These are phyloP conservation scores for Callocephalon fimbriatum DNA, from an alignment of 2,113 vertebrate species.

Conservation along the genomic window DNA sequence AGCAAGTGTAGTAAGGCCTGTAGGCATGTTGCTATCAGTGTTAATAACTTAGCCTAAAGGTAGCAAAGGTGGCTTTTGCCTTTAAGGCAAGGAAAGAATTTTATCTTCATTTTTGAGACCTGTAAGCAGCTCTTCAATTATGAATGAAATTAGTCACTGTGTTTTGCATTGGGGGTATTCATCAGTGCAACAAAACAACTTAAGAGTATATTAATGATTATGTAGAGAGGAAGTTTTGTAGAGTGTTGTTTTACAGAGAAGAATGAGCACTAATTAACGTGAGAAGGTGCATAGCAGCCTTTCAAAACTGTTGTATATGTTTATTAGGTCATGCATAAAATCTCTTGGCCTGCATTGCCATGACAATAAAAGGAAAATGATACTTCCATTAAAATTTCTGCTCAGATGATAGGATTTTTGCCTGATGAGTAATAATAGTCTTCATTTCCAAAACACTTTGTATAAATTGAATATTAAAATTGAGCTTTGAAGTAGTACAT, in stretches of 20 bases:
- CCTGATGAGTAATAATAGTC: not conserved
- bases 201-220: not conserved
- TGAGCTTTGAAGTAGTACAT: not conserved
- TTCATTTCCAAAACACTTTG: conserved; percentile 29
- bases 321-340: conserved; percentile 1
- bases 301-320: not conserved
- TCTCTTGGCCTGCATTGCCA: not conserved
- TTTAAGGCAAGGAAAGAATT: not conserved
- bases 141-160: not conserved
- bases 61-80: not conserved
- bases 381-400: not conserved
- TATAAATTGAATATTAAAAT: conserved; percentile 5
- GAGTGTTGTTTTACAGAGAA: not conserved
- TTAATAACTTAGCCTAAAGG: not conserved
- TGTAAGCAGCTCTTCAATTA: not conserved
- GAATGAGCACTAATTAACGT: not conserved
- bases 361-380: not conserved
- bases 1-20: not conserved
- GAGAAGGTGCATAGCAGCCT: not conserved
- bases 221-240: not conserved
- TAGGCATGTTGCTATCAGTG: not conserved
- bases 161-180: not conserved
- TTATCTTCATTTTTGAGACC: not conserved
- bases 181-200: not conserved
- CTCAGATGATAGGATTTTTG: conserved; percentile 27